Base-by-base conservation (phyloP, 2,888 invertebrate genomes). In the Odontothrips loti region DNA sequence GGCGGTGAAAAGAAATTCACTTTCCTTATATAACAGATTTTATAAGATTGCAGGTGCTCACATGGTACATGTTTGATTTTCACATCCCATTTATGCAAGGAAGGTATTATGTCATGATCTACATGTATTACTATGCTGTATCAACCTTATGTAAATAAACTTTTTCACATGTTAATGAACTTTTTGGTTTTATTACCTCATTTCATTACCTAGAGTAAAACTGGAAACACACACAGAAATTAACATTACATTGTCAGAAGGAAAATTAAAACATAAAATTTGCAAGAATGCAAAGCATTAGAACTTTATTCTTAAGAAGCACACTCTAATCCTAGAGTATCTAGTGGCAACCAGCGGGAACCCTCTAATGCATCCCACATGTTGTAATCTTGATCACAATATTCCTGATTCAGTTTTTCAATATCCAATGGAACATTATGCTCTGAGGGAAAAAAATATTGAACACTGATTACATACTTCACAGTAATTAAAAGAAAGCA, bases 321-420 rank as follows among this genome's bases (percentile, higher is more conserved):
- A 23, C 68, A 68, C 68, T 68, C 68, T 6, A 68, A 11, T 4
- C 68, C 68, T 23, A 68, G 10, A 23, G 23, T n/a, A 83, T 95
- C 95, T 83, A 93, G 91, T 0, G 94, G 94, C 85, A 94, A 89
- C 95, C 95, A 96, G 85, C 95, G 94, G 0, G 95, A 95, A 82
- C 93, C 91, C 86, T 95, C 95, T 79, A 96, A 86, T 23, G 93
- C 92, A 87, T 95, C 95, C 93, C 95, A 96, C 47, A 95, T 87
- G 80, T 92, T 92, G 82, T 92, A 89, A 85, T 95, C 95, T 34
- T 93, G 91, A 84, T 95, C 93, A 79, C 94, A 89, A 80, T 92
- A 89, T 84, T 95, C 95, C 83, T 92, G 90, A 86, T 96, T 96
- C 85, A 93, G 85, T 86, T 92, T 92, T 79, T 95, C 95, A 4